These are phyloP conservation scores for Eleginops maclovinus DNA, from an alignment of 2,113 vertebrate species.

Conservation along the genomic window DNA sequence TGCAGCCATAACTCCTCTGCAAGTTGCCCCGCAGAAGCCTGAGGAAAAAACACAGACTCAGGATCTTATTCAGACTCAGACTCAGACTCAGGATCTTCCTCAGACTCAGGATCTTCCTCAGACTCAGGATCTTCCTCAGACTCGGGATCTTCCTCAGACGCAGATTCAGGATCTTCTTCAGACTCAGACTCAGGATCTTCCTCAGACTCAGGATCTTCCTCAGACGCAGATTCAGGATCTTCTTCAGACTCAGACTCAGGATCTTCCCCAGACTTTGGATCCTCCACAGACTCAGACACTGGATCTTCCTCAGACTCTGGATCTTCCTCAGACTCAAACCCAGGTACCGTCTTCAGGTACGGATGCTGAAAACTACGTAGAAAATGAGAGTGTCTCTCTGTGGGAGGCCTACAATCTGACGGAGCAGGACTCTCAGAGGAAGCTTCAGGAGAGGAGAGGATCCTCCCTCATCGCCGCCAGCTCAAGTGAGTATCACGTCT, in stretches of 20 bases:
- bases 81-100: too few relatives aligned
- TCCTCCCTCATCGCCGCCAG: slow-evolving; percentile 74
- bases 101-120: too few relatives aligned
- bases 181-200: too few relatives aligned
- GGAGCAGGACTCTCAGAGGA: slow-evolving; percentile 61
- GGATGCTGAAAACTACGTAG: slow-evolving; percentile 78
- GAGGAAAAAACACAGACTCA: background rate
- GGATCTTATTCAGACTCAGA: too few relatives aligned
- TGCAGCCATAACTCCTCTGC: slow-evolving; percentile 72
- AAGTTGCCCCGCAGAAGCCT: slow-evolving; percentile 45
- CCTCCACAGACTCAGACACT: too few relatives aligned
- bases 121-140: too few relatives aligned
- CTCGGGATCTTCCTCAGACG: too few relatives aligned
- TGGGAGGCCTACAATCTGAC: slow-evolving; percentile 80
- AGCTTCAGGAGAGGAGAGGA: slow-evolving; percentile 69
- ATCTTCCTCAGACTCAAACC: background rate
- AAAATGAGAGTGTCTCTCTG: slow-evolving; percentile 70
- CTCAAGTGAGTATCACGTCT: slow-evolving; percentile 70
- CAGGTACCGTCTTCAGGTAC: slow-evolving; percentile 11
- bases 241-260: slow-evolving; percentile 1
- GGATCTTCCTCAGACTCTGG: slow-evolving; percentile 16
- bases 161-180: too few relatives aligned
- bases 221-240: too few relatives aligned
- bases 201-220: too few relatives aligned
- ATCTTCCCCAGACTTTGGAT: too few relatives aligned